Percentiles rank a stretch among this genome's conserved stretches.
These are phyloP conservation scores for Molossus molossus DNA, from an alignment of 2,797 vertebrate species.

Conservation along the genomic window DNA sequence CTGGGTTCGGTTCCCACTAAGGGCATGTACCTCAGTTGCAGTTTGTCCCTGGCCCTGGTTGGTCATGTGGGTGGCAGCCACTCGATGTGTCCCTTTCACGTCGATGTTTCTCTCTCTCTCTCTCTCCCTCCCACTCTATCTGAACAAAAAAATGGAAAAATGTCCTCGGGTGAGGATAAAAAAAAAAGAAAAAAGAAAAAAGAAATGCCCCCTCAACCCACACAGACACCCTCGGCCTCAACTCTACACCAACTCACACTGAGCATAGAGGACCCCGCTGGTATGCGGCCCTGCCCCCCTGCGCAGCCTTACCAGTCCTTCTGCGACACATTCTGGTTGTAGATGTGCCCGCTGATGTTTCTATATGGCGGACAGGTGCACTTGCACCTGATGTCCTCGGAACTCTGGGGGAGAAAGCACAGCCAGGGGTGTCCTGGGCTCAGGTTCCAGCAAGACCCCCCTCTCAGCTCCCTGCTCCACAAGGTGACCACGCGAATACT, in stretches of 20 bases:
- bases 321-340: constrained; percentile 96
- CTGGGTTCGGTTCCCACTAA: no score
- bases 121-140: no score
- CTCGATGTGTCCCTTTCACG: no score
- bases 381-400: constrained; percentile 97
- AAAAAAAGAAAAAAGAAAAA: no score
- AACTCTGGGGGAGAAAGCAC: constrained; percentile 90
- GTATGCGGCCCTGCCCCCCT: background rate
- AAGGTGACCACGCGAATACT: background rate
- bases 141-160: no score
- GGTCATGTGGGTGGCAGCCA: no score
- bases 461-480: background rate
- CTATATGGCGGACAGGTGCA: constrained; percentile 97
- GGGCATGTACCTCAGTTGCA: no score
- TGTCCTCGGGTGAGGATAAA: no score
- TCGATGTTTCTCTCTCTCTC: no score
- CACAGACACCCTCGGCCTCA: background rate
- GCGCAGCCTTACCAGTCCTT: constrained; percentile 95
- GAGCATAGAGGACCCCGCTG: background rate
- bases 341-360: constrained; percentile 96
- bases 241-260: background rate
- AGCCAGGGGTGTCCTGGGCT: background rate
- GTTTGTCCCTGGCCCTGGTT: no score
- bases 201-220: background rate
- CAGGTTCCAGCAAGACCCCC: background rate